Evolutionary conservation across 2,888 invertebrate genomes (phyloP).

Genomic region (Tinea semifulvella): DNA sequence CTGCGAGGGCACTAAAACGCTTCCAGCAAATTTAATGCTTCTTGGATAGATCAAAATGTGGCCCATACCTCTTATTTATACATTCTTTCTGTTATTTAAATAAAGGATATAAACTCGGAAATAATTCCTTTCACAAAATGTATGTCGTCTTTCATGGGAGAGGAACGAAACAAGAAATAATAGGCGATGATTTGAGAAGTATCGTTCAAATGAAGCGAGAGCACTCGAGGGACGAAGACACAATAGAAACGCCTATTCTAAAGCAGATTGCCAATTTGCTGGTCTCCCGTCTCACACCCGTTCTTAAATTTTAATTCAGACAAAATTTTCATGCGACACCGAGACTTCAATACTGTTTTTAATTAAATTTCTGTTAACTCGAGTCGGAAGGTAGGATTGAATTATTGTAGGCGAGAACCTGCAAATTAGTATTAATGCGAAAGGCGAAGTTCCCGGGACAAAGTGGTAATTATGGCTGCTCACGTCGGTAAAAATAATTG

Average conservation of each 20-base stretch:
- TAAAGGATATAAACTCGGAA: constrained; percentile 6
- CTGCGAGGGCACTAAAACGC: constrained; percentile 34
- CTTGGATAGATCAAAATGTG: constrained; percentile 26
- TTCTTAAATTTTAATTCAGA: constrained; percentile 15
- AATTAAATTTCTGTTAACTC: constrained; percentile 30
- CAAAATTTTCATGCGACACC: constrained; percentile 15
- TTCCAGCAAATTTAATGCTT: constrained; percentile 35
- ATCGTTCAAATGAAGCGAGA: constrained; percentile 14
- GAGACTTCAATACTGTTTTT: constrained; percentile 18
- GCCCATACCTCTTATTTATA: constrained; percentile 10
- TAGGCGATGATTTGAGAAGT: constrained; percentile 11
- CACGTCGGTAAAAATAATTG: constrained; percentile 22
- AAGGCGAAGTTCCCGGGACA: constrained; percentile 17
- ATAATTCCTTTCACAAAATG: constrained; percentile 3
- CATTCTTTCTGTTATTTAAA: constrained; percentile 8
- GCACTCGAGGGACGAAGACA: constrained; percentile 1
- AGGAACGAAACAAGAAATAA: constrained; percentile 11
- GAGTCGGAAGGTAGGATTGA: constrained; percentile 34
- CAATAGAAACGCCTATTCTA: constrained; percentile 8
- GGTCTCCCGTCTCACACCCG: constrained; percentile 10
- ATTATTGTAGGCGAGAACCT: constrained; percentile 36
- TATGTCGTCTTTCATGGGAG: constrained; percentile 11
- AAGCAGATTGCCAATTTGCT: constrained; percentile 13
- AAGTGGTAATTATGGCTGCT: constrained; percentile 20
- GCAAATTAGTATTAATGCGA: constrained; percentile 32